A percentile compares a stretch with the other conserved stretches of the same genome.
Conservation (phyloP, 2,888 invertebrate species). For the Cyclophora punctaria region DNA sequence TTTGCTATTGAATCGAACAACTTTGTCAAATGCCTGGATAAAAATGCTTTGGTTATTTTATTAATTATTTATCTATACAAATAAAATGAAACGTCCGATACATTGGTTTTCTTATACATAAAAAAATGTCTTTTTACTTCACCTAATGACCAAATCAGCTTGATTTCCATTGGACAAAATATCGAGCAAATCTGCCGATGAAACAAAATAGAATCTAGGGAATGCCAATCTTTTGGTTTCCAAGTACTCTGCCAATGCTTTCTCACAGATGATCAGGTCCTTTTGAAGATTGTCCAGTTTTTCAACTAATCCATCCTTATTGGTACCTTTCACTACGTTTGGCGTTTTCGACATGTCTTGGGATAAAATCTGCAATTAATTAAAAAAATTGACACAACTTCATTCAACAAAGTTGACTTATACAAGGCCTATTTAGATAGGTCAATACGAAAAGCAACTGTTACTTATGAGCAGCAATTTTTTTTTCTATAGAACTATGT, state of each 20-base stretch:
- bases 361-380: conserved; percentile 75
- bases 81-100: too few relatives aligned
- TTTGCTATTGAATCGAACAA: conserved; percentile 95
- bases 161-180: conserved; percentile 97
- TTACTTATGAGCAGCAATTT: too few relatives aligned
- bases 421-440: too few relatives aligned
- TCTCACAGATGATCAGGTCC: conserved; percentile 93
- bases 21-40: conserved; percentile 90
- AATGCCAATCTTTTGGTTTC: conserved; percentile 97
- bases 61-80: too few relatives aligned
- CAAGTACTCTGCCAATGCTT: conserved; percentile 96
- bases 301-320: conserved; percentile 86
- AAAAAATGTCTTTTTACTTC: conserved; percentile 3
- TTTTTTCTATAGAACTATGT: too few relatives aligned
- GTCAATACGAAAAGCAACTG: too few relatives aligned
- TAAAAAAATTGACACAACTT: too few relatives aligned
- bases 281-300: conserved; percentile 88
- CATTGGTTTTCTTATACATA: neutral
- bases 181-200: conserved; percentile 95
- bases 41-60: too few relatives aligned
- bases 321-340: conserved; percentile 94
- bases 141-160: conserved; percentile 85
- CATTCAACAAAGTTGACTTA: too few relatives aligned
- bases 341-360: conserved; percentile 85
- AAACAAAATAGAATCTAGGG: conserved; percentile 97